Base-by-base conservation (phyloP, 2,797 vertebrate genomes). In the Muscicapa comitata region DNA sequence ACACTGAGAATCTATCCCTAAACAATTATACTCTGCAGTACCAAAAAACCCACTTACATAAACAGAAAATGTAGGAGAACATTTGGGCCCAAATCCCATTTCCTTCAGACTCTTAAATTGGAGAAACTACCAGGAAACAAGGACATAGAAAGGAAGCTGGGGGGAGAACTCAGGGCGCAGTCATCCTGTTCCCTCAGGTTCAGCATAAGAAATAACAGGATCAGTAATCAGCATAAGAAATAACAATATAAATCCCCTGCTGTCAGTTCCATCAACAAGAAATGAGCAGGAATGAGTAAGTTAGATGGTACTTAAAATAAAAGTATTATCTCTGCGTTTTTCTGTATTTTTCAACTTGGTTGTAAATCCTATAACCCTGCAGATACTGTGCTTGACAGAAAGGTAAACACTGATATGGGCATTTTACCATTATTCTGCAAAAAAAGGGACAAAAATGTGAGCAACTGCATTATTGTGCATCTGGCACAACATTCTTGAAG, bases 1-100 rank as follows among this genome's bases (percentile, higher is more conserved):
- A 86, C 66, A 81, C 65, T 74, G 68, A 91, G 61, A 91, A 78
- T 78, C 43, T 92, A 88, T 59, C 48, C 82, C 79, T 63, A 94
- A 91, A 94, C 70, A 94, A 90, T 94, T 97, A 86, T 70, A 73
- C 29, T 80, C 65, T 86, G 91, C 62, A 90, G 58, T 74, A 91
- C 37, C 78, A 80, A 83, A 90, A 92, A 73, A 17, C 0, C n/a
- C 40, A 86, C 73, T 97, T 91, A 88, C 65, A 91, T 72, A 78
- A 94, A 92, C 37, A 92, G 50, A 93, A 91, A 93, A 70, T 59
- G 12, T 37, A 58, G 37, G 48, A 86, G 57, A 89, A 71, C 25
- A 45, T 77, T 71, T 76, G 55, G 58, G 33, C 50, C 24, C 33
- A 75, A 91, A 92, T 75, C 31, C 35, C 1, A 0, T 43, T 83